These are phyloP conservation scores for Pocillopora grandis DNA, from an alignment of 92 coral and sea anemone species.

Conservation along the genomic window DNA sequence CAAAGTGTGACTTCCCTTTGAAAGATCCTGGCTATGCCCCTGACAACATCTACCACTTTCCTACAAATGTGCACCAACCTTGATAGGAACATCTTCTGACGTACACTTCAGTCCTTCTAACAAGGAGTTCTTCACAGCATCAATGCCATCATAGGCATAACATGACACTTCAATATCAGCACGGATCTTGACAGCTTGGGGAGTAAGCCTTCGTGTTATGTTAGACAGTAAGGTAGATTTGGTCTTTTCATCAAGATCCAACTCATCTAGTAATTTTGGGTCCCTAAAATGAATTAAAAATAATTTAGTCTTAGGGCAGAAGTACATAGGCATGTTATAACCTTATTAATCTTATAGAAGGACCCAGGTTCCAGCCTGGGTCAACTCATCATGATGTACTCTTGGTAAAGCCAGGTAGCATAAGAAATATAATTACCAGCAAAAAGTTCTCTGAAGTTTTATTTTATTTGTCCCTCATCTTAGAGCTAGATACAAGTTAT, in stretches of 20 bases:
- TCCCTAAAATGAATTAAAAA: conserved; percentile 58
- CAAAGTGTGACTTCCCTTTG: too few relatives aligned
- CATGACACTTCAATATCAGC: conserved; percentile 98
- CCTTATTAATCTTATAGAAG: too few relatives aligned
- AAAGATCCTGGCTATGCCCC: too few relatives aligned
- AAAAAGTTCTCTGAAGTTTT: too few relatives aligned
- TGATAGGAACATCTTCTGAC: conserved; percentile 89
- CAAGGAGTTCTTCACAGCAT: conserved; percentile 92
- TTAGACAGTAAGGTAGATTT: conserved; percentile 78
- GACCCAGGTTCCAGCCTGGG: too few relatives aligned
- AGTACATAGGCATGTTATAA: too few relatives aligned
- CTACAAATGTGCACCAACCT: conserved; percentile 52
- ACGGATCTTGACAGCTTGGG: conserved; percentile 97
- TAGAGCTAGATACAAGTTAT: too few relatives aligned
- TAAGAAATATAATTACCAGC: too few relatives aligned
- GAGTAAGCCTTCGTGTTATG: conserved; percentile 94
- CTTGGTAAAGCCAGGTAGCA: too few relatives aligned
- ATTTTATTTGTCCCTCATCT: too few relatives aligned
- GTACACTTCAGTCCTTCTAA: conserved; percentile 88
- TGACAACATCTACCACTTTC: neutral
- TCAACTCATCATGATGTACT: too few relatives aligned
- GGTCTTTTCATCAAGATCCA: conserved; percentile 88
- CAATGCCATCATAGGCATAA: conserved; percentile 97
- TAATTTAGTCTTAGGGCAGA: too few relatives aligned
- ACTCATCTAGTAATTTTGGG: conserved; percentile 82